Evolutionary conservation across 2,797 vertebrate genomes (phyloP).

Genomic region (Rhinella marina): DNA sequence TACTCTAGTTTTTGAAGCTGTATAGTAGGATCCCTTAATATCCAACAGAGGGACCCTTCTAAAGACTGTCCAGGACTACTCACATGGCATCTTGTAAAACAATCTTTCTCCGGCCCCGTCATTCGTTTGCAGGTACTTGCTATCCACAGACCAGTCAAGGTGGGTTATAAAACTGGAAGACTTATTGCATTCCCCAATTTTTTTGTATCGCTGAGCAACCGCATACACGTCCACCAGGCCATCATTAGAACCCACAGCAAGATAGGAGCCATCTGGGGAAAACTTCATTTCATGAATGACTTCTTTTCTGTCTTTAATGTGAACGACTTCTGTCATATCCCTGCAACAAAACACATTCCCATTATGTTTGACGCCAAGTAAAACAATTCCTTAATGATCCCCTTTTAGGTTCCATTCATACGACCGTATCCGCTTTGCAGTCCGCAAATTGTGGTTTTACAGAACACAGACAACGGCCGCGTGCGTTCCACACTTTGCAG

Average conservation of each 20-base stretch:
- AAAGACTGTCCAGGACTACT: slow-evolving; percentile 64
- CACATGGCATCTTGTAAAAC: slow-evolving; percentile 92
- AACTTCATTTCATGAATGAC: slow-evolving; percentile 98
- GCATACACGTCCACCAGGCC: slow-evolving; percentile 91
- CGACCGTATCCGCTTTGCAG: no score
- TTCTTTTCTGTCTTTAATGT: slow-evolving; percentile 96
- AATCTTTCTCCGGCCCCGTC: slow-evolving; percentile 88
- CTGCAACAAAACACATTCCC: slow-evolving; percentile 68
- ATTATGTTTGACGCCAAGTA: neutral
- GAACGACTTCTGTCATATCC: slow-evolving; percentile 98
- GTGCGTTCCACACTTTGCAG: no score
- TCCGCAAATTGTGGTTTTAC: no score
- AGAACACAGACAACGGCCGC: no score
- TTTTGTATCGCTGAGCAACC: slow-evolving; percentile 91
- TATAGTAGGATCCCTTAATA: neutral
- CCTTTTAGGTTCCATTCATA: no score
- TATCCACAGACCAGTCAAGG: slow-evolving; percentile 95
- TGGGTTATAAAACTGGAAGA: slow-evolving; percentile 93
- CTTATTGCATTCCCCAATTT: slow-evolving; percentile 91
- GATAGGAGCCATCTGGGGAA: slow-evolving; percentile 89
- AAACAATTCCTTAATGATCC: neutral
- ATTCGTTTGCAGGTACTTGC: slow-evolving; percentile 92
- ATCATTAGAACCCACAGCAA: slow-evolving; percentile 93
- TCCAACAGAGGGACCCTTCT: neutral
- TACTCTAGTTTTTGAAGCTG: neutral